Evolutionary conservation across 2,113 vertebrate genomes (phyloP).

Genomic region (Rattus rattus): DNA sequence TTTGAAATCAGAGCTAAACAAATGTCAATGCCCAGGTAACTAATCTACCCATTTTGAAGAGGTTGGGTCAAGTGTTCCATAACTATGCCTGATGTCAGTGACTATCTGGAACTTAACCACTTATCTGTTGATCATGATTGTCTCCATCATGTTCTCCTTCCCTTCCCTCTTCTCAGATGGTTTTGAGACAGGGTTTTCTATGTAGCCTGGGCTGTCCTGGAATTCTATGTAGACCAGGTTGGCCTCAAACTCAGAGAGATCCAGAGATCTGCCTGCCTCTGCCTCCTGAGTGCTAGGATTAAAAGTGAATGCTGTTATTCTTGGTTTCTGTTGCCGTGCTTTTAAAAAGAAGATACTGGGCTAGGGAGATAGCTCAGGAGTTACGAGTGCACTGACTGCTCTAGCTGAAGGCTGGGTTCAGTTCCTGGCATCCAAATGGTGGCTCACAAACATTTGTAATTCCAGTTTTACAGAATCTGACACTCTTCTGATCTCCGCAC

Average conservation of each 20-base stretch:
- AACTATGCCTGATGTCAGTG: not conserved
- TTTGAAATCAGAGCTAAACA: not conserved
- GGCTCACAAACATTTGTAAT: not conserved
- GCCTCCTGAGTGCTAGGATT: not conserved
- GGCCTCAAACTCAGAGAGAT: not conserved
- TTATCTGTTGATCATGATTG: not conserved
- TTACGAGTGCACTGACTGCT: not conserved
- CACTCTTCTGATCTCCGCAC: not conserved
- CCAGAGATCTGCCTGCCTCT: not conserved
- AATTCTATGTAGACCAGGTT: not conserved
- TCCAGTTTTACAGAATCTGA: not conserved
- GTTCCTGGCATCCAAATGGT: not conserved
- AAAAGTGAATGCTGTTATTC: not conserved
- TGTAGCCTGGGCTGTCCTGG: not conserved
- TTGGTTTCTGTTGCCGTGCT: not conserved
- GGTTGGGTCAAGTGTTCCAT: not conserved
- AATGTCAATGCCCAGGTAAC: not conserved
- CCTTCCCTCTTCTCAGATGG: not conserved
- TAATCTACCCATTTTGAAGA: not conserved
- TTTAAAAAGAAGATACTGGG: not conserved
- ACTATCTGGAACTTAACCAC: not conserved
- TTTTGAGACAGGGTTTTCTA: not conserved
- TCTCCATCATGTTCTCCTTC: too few relatives aligned
- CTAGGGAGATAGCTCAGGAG: not conserved
- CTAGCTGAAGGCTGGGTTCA: not conserved